Conservation (phyloP, 2,888 invertebrate species). For the Protophormia terraenovae region DNA sequence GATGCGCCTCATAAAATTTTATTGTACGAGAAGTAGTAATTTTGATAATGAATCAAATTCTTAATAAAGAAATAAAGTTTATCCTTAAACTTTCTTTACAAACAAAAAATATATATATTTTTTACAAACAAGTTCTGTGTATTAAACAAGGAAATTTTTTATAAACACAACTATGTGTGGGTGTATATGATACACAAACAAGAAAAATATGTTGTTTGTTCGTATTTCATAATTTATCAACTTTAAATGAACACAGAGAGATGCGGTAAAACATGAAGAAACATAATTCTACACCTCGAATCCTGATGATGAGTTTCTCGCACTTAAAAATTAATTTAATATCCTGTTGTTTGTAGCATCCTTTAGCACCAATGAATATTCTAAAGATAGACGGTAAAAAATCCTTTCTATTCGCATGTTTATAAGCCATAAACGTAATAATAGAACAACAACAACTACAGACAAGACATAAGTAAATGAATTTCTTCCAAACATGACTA, state of each 20-base stretch:
- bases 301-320: conserved; percentile 68
- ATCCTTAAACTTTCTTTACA: conserved; percentile 18
- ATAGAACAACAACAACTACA: conserved; percentile 46
- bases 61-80: conserved; percentile 29
- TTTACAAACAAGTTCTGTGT: no score
- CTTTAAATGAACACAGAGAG: conserved; percentile 12
- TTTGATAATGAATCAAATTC: conserved; percentile 71
- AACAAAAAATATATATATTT: neutral
- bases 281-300: conserved; percentile 51
- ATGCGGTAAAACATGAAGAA: conserved; percentile 39
- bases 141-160: neutral
- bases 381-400: conserved; percentile 51
- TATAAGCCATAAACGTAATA: conserved; percentile 71
- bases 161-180: neutral
- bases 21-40: conserved; percentile 72
- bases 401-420: conserved; percentile 74
- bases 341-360: conserved; percentile 74
- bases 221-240: conserved; percentile 54
- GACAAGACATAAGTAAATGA: conserved; percentile 55
- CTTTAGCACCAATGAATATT: conserved; percentile 66
- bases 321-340: conserved; percentile 79
- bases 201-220: conserved; percentile 53
- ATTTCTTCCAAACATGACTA: conserved; percentile 59
- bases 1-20: conserved; percentile 69
- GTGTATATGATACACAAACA: neutral